Evolutionary conservation across 2,113 vertebrate genomes (phyloP).

Genomic region (Nipponia nippon): DNA sequence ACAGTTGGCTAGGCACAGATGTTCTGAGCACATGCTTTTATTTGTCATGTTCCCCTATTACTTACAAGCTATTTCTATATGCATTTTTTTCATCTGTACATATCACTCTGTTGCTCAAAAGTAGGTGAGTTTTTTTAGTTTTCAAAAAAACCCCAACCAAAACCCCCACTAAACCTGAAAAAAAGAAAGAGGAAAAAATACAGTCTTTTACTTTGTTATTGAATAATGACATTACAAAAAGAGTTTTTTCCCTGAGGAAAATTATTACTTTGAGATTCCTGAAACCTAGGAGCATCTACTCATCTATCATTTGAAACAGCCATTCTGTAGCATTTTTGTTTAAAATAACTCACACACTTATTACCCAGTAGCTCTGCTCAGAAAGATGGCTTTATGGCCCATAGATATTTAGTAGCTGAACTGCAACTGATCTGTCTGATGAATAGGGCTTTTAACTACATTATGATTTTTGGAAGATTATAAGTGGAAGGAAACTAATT

Average conservation of each 20-base stretch:
- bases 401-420: constrained; percentile 33
- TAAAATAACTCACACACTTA: constrained; percentile 29
- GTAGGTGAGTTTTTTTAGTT: neutral
- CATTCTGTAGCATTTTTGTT: neutral
- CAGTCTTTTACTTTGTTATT: neutral
- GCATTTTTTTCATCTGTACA: neutral
- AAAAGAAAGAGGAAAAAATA: neutral
- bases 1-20: neutral
- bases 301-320: neutral
- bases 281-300: neutral
- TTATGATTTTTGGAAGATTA: constrained; percentile 32
- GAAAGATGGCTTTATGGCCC: neutral
- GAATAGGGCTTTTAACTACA: constrained; percentile 36
- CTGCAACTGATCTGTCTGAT: constrained; percentile 27
- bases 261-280: neutral
- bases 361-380: neutral
- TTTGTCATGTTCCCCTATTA: neutral
- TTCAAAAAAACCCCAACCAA: neutral
- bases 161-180: rapidly evolving
- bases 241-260: neutral
- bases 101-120: neutral
- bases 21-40: neutral
- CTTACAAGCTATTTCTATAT: neutral
- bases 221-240: neutral
- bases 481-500: constrained; percentile 39